Base-by-base conservation (phyloP, 2,888 invertebrate genomes). In the Aspidiotus destructor region DNA sequence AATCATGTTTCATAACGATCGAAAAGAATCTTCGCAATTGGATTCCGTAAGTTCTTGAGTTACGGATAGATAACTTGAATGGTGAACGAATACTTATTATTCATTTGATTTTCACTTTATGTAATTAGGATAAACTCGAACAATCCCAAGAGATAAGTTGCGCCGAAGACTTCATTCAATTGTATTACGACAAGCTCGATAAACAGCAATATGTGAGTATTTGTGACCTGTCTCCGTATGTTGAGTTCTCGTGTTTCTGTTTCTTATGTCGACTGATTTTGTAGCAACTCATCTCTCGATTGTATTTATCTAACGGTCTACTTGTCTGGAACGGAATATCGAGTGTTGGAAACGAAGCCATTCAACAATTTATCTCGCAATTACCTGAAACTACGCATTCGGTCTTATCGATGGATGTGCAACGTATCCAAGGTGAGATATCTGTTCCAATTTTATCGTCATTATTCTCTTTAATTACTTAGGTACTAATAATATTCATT, bases 121-220 rank as follows among this genome's bases (percentile, higher is more conserved):
- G 48, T 48, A 48, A 48, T 48, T 7, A 65, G 65, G 48, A 42
- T 11, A 57, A 58, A 48, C 58, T 65, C 9, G 58, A 65, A 65
- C 48, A 57, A 48, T 65, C 65, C 7, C 58, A 65, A 28, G 65
- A 65, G 13, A 41, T 65, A 40, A 42, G 42, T 57, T 41, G 17
- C 9, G 65, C 65, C 15, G 65, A 65, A 65, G 48, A 65, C 40
- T 65, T 65, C 52, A 13, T 65, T 7, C 55, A 52, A 48, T 11
- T 58, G 40, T 65, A 65, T 44, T 65, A 58, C 17, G 65, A 65
- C 2, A 65, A 65, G 58, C 58, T 65, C 10, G 65, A 65, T 58
- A 65, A 65, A 40, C 65, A 65, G 15, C 65, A 65, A 48, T 57
- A 65, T 15, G 65, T 65, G 42, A 48, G 57, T 64, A 57, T 9